phyloP scores from a whole-genome alignment of 2,113 vertebrate genomes.

The Tapirus terrestris region DNA sequence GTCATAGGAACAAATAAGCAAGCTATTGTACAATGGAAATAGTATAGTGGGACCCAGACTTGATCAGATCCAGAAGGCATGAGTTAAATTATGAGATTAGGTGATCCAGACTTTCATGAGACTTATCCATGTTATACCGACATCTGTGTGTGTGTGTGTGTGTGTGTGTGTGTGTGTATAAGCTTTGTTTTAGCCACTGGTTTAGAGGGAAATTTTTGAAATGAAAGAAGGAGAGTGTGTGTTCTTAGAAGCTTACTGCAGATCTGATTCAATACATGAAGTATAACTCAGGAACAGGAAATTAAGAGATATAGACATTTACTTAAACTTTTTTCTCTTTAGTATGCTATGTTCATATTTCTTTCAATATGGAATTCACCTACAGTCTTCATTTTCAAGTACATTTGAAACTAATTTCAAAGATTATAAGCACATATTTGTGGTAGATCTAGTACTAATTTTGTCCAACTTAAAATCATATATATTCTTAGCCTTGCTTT shows the following conservation, averaged over 20 bases:
- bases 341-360: background rate
- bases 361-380: background rate
- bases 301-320: background rate
- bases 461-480: background rate
- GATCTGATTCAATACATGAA: background rate
- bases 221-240: background rate
- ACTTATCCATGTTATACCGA: background rate
- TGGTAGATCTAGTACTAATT: background rate
- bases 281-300: background rate
- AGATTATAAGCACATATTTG: background rate
- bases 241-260: background rate
- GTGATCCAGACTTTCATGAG: background rate
- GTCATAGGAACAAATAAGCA: background rate
- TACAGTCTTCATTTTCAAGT: background rate
- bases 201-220: background rate
- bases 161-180: background rate
- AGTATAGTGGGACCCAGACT: background rate
- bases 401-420: background rate
- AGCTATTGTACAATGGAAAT: background rate
- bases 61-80: background rate
- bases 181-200: background rate
- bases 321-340: background rate
- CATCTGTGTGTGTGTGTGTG: background rate
- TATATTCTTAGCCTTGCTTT: background rate
- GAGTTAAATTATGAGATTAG: background rate